Conservation (phyloP, 2,113 vertebrate genomes). For the Peromyscus polionotus region DNA sequence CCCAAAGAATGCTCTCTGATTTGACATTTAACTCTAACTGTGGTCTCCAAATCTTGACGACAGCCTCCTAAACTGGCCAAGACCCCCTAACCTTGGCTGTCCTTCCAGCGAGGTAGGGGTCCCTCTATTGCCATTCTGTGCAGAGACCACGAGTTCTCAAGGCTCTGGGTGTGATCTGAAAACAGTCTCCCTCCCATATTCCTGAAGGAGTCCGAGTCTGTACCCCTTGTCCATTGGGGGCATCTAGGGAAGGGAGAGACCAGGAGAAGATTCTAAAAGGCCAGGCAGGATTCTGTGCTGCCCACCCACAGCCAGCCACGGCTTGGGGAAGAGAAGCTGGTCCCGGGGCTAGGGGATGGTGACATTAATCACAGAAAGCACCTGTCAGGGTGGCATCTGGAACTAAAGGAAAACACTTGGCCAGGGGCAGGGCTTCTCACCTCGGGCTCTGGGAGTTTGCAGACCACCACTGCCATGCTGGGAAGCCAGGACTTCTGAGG, state of each 20-base stretch:
- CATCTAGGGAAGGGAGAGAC: neutral
- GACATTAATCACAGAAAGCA: conserved; percentile 95
- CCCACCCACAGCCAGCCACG: neutral
- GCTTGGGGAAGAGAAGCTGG: conserved; percentile 7
- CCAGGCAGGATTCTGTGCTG: neutral
- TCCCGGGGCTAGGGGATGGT: conserved; percentile 77
- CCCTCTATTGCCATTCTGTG: too few relatives aligned
- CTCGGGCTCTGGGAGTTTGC: conserved; percentile 70
- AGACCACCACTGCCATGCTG: neutral
- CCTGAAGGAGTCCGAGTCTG: neutral
- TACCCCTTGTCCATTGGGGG: fast-evolving
- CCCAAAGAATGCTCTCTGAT: neutral
- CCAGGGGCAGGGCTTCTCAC: conserved; percentile 86
- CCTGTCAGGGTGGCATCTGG: conserved; percentile 98
- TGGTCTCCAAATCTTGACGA: neutral
- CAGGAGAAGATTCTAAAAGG: neutral
- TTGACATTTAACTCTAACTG: neutral
- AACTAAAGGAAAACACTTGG: conserved; percentile 96
- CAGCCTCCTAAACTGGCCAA: neutral
- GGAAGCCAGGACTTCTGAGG: conserved; percentile 49
- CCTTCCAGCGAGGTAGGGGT: fast-evolving
- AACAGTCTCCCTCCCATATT: neutral
- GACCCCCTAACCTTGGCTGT: neutral
- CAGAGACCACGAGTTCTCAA: neutral
- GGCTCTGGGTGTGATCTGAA: neutral